phyloP scores from a whole-genome alignment of 2,113 vertebrate species.

The Spizaetus ornatus region DNA sequence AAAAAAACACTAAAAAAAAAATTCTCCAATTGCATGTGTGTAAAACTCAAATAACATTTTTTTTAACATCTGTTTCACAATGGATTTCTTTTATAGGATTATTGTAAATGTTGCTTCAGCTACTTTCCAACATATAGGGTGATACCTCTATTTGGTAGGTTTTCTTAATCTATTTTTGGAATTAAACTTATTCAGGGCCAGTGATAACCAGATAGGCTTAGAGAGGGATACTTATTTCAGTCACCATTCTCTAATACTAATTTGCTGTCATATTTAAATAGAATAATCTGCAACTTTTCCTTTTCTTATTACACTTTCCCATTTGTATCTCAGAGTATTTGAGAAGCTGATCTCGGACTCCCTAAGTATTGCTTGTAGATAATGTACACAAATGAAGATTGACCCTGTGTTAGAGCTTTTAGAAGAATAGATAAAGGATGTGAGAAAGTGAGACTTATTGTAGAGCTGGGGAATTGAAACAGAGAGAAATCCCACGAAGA shows the following conservation, averaged over 20 bases:
- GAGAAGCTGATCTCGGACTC: neutral
- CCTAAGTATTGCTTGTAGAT: neutral
- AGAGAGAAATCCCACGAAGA: constrained; percentile 35
- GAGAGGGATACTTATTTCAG: neutral
- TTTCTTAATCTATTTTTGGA: neutral
- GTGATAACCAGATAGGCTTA: neutral
- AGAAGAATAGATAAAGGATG: constrained; percentile 25
- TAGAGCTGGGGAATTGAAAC: constrained; percentile 31
- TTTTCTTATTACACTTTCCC: neutral
- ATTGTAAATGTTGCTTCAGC: neutral
- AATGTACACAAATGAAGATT: constrained; percentile 12
- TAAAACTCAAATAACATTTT: neutral
- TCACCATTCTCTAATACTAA: neutral
- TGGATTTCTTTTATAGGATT: neutral
- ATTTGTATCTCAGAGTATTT: neutral
- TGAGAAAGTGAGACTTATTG: constrained; percentile 33
- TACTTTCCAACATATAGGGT: neutral
- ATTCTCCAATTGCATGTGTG: rapidly evolving
- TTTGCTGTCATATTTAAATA: neutral
- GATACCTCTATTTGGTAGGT: neutral
- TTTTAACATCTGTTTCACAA: neutral
- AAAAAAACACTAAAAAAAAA: neutral
- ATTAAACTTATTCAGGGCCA: neutral
- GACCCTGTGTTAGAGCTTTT: neutral
- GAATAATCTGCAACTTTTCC: neutral